These are phyloP conservation scores for Recurvirostra avosetta DNA, from an alignment of 2,113 vertebrate genomes.

Conservation along the genomic window DNA sequence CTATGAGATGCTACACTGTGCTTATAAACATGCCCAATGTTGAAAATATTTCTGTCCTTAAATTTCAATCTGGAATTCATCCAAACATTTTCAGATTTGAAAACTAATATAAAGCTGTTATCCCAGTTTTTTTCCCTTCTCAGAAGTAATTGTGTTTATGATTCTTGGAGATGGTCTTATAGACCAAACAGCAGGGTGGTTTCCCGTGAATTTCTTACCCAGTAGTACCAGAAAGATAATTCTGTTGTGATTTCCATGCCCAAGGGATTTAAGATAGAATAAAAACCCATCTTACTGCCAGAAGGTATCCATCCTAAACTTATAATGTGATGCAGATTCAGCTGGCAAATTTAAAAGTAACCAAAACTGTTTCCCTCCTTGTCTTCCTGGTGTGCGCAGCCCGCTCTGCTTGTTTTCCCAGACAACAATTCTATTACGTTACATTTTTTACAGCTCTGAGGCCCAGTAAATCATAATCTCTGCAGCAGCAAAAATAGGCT, in stretches of 20 bases:
- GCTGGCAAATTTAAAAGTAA: neutral
- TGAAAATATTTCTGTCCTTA: neutral
- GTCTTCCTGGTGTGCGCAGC: neutral
- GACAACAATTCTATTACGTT: neutral
- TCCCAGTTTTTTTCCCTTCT: neutral
- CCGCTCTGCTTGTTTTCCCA: neutral
- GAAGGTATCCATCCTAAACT: neutral
- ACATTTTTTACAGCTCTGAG: neutral
- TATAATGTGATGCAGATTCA: neutral
- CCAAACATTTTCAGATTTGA: neutral
- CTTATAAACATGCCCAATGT: neutral
- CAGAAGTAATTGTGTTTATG: neutral
- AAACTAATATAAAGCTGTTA: neutral
- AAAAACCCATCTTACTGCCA: neutral
- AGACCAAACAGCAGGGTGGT: neutral
- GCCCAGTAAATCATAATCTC: neutral
- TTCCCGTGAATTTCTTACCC: neutral
- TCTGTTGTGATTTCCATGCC: neutral
- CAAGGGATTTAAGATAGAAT: neutral
- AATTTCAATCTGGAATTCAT: neutral
- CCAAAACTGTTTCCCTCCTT: neutral
- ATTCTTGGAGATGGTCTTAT: neutral
- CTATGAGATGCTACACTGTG: neutral
- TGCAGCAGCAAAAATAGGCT: neutral
- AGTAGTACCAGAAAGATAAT: neutral